phyloP scores from a whole-genome alignment of 2,888 invertebrate species.

The Apeira syringaria region DNA sequence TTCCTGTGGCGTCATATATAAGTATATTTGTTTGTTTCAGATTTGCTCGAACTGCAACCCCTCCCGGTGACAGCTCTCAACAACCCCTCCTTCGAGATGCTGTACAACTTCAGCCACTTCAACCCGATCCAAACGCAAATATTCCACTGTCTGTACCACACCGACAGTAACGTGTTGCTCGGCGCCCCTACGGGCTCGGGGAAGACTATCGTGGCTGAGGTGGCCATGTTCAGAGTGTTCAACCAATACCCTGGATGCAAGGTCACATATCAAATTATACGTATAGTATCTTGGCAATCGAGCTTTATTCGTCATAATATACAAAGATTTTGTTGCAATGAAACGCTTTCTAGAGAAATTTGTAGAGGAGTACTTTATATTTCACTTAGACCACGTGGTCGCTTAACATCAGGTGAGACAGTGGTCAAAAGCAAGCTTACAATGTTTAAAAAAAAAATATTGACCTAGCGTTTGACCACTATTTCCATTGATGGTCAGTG shows the following conservation, averaged over 20 bases:
- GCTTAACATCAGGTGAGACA: too few relatives aligned
- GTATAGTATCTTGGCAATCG: too few relatives aligned
- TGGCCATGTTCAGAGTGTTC: conserved; percentile 97
- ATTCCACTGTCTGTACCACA: conserved; percentile 97
- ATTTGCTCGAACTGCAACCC: conserved; percentile 95
- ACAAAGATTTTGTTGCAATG: too few relatives aligned
- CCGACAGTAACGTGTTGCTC: conserved; percentile 95
- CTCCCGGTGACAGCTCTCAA: conserved; percentile 93
- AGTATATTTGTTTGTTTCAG: conserved; percentile 71
- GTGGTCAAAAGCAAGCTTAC: too few relatives aligned
- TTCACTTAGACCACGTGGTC: too few relatives aligned
- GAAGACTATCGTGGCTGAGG: conserved; percentile 98
- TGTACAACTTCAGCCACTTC: conserved; percentile 97
- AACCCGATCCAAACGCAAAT: conserved; percentile 99
- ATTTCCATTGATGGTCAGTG: too few relatives aligned
- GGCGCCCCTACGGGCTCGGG: conserved; percentile 99
- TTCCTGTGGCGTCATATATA: too few relatives aligned
- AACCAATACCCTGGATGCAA: conserved; percentile 90
- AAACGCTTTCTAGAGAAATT: too few relatives aligned
- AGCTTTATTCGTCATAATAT: too few relatives aligned
- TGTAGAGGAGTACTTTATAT: too few relatives aligned
- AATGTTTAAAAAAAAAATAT: too few relatives aligned
- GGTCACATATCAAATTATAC: conserved; percentile 71
- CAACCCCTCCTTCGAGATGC: conserved; percentile 88
- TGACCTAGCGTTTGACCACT: too few relatives aligned